Percentiles rank a stretch among this genome's conserved stretches.
These are phyloP conservation scores for Oceanodroma tethys DNA, from an alignment of 2,113 vertebrate species.

Conservation along the genomic window DNA sequence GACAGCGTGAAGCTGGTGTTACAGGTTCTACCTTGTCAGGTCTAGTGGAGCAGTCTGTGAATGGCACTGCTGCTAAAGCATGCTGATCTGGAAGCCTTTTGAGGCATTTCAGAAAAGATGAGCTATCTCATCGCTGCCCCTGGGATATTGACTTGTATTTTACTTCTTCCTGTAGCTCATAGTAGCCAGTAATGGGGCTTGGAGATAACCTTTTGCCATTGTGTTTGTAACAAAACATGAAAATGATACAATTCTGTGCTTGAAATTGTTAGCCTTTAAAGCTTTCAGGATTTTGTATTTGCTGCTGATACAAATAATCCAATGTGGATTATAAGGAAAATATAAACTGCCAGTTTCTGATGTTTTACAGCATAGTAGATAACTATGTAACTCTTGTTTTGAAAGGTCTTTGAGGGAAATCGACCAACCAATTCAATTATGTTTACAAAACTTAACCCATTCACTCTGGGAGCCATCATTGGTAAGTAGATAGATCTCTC, in stretches of 20 bases:
- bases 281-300: neutral
- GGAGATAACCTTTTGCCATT: neutral
- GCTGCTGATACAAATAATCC: neutral
- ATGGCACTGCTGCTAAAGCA: neutral
- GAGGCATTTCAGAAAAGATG: neutral
- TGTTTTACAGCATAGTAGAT: neutral
- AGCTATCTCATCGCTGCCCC: neutral
- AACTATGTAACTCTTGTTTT: neutral
- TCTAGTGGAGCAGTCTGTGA: neutral
- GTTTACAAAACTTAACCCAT: constrained; percentile 91
- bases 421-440: constrained; percentile 94
- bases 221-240: neutral
- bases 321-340: neutral
- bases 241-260: neutral
- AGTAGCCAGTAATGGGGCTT: neutral
- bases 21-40: neutral
- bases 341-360: neutral
- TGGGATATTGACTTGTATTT: neutral
- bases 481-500: constrained; percentile 80
- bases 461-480: constrained; percentile 86
- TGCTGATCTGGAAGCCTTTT: neutral
- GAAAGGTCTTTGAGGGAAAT: constrained; percentile 94
- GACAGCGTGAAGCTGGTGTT: neutral
- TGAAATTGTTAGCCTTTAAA: neutral
- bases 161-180: neutral